These are phyloP conservation scores for Drosophila barbarae DNA, from an alignment of 2,888 invertebrate genomes.

Conservation along the genomic window DNA sequence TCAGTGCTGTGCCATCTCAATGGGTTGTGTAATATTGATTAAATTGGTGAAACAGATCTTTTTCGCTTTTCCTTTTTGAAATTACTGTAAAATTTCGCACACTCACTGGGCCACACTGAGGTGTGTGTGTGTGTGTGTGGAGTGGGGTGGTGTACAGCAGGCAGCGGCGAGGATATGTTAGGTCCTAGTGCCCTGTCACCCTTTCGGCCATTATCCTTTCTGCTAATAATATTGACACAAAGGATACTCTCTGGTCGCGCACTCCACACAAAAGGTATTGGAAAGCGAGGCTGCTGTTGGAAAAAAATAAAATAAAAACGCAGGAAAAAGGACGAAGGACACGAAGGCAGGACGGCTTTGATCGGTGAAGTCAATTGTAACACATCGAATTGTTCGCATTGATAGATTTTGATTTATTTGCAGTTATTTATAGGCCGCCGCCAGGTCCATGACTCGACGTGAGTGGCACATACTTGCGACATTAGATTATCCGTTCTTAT, in stretches of 20 bases:
- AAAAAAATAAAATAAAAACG: slow-evolving; percentile 48
- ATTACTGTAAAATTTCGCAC: slow-evolving; percentile 79
- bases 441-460: slow-evolving; percentile 46
- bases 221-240: slow-evolving; percentile 77
- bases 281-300: slow-evolving; percentile 14
- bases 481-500: slow-evolving; percentile 79
- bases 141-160: slow-evolving; percentile 4
- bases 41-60: slow-evolving; percentile 71
- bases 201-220: slow-evolving; percentile 68
- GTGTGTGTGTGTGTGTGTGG: slow-evolving; percentile 5
- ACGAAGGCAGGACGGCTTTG: slow-evolving; percentile 61
- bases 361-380: slow-evolving; percentile 80
- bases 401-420: slow-evolving; percentile 80
- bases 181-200: slow-evolving; percentile 57
- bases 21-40: slow-evolving; percentile 77
- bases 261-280: slow-evolving; percentile 75
- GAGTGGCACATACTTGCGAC: slow-evolving; percentile 57
- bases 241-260: slow-evolving; percentile 75
- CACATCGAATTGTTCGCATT: slow-evolving; percentile 79
- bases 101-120: slow-evolving; percentile 52
- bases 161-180: slow-evolving; percentile 2
- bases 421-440: slow-evolving; percentile 78
- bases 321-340: slow-evolving; percentile 41
- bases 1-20: slow-evolving; percentile 29
- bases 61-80: slow-evolving; percentile 67